A percentile compares a stretch with the other conserved stretches of the same genome.
Evolutionary conservation across 2,797 vertebrate genomes (phyloP).

Genomic region (Emydoidea blandingii): DNA sequence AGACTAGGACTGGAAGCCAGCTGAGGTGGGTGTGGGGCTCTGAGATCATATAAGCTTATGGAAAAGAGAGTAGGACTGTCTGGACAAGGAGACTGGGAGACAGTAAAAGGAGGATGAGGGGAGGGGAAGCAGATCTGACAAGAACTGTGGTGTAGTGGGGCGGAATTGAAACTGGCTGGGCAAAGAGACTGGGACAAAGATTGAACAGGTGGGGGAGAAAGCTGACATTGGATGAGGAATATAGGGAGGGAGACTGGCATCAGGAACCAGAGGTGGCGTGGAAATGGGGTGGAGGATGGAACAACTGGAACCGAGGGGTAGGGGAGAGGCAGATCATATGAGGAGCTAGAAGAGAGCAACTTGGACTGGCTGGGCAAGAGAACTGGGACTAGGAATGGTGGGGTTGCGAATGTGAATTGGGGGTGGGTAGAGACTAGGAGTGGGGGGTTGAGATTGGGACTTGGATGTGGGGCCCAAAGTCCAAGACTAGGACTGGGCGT

Average conservation of each 20-base stretch:
- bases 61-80: not conserved
- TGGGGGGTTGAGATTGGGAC: too few species aligned
- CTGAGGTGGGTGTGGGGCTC: not conserved
- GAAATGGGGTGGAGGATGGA: too few species aligned
- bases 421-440: too few species aligned
- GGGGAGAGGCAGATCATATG: too few species aligned
- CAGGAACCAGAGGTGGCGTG: too few species aligned
- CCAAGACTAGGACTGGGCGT: too few species aligned
- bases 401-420: too few species aligned
- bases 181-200: not conserved
- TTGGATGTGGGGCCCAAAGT: too few species aligned
- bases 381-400: too few species aligned
- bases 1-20: not conserved
- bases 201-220: not conserved
- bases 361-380: too few species aligned
- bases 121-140: not conserved
- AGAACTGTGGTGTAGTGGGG: not conserved
- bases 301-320: too few species aligned
- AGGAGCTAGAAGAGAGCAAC: too few species aligned
- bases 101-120: not conserved
- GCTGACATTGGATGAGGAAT: not conserved
- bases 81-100: not conserved
- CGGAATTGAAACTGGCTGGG: not conserved
- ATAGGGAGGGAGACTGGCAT: not conserved
- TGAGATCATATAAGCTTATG: not conserved